A percentile compares a stretch with the other conserved stretches of the same genome.
phyloP scores from a whole-genome alignment of 2,113 vertebrate genomes.

The Protobothrops mucrosquamatus region DNA sequence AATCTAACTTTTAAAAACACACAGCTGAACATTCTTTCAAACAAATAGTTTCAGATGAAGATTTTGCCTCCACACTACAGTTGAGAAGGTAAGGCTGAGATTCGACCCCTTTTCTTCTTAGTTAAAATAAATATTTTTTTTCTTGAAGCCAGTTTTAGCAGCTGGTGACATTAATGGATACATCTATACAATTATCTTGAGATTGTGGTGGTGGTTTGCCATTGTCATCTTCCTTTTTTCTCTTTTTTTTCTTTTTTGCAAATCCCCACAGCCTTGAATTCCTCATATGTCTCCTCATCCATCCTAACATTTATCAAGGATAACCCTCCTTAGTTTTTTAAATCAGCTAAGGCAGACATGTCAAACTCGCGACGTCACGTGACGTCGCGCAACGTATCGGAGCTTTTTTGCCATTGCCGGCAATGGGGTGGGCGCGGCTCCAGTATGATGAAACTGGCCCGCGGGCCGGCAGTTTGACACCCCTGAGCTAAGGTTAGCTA shows the following conservation, averaged over 20 bases:
- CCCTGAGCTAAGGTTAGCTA: background rate
- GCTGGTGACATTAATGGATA: background rate
- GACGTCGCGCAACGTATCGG: too few species aligned
- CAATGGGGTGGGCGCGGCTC: too few species aligned
- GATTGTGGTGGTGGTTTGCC: background rate
- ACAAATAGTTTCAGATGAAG: background rate
- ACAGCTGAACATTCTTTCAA: too few species aligned
- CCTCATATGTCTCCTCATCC: background rate
- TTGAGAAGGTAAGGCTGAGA: background rate
- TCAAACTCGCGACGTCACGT: too few species aligned
- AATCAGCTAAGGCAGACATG: background rate
- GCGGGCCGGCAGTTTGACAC: too few species aligned
- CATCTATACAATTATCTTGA: background rate
- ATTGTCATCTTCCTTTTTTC: background rate
- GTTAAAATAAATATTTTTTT: background rate
- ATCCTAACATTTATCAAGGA: background rate
- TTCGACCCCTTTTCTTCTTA: background rate
- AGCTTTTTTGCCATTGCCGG: too few species aligned
- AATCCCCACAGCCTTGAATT: background rate
- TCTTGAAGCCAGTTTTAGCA: background rate
- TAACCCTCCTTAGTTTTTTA: background rate
- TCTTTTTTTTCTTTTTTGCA: background rate
- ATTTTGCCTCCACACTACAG: background rate
- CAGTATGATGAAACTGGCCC: too few species aligned
- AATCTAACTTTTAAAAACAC: background rate